Percentiles rank a stretch among this genome's conserved stretches.
phyloP scores from a whole-genome alignment of 2,888 invertebrate species.

The Hydrotaea diabolus region DNA sequence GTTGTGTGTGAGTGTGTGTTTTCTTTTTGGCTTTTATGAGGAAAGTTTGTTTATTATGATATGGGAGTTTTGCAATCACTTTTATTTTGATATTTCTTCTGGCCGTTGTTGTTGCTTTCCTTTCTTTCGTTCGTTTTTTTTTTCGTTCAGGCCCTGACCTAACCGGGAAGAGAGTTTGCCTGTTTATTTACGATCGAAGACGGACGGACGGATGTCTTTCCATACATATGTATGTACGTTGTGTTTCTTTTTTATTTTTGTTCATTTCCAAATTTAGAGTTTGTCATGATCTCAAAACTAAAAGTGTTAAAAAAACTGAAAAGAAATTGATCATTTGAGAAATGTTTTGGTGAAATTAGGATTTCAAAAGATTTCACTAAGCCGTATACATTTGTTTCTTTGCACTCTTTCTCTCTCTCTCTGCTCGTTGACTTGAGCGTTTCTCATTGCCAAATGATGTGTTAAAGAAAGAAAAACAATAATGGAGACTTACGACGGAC shows the following conservation, averaged over 20 bases:
- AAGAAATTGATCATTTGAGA: conserved; percentile 63
- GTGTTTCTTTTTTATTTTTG: neutral
- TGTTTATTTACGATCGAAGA: conserved; percentile 7
- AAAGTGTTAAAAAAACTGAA: conserved; percentile 17
- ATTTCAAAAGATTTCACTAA: conserved; percentile 64
- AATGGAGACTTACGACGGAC: neutral
- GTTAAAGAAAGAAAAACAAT: neutral
- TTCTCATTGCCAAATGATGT: neutral
- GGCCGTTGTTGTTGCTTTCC: conserved; percentile 17
- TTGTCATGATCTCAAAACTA: conserved; percentile 59
- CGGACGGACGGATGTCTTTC: neutral
- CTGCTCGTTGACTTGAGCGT: neutral
- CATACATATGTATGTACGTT: conserved; percentile 6
- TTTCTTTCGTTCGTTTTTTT: conserved; percentile 29
- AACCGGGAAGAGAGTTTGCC: conserved; percentile 59
- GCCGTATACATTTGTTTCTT: conserved; percentile 33
- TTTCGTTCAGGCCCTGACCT: conserved; percentile 53
- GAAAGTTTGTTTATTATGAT: conserved; percentile 60
- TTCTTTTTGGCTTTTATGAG: conserved; percentile 46
- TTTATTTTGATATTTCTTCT: conserved; percentile 36
- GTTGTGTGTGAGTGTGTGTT: conserved; percentile 11
- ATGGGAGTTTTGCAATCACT: conserved; percentile 66
- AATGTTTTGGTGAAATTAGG: conserved; percentile 66
- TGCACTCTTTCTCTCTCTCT: no score
- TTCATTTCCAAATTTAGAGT: conserved; percentile 31